Conservation (phyloP, 2,888 invertebrate genomes). For the Athalia circularis region DNA sequence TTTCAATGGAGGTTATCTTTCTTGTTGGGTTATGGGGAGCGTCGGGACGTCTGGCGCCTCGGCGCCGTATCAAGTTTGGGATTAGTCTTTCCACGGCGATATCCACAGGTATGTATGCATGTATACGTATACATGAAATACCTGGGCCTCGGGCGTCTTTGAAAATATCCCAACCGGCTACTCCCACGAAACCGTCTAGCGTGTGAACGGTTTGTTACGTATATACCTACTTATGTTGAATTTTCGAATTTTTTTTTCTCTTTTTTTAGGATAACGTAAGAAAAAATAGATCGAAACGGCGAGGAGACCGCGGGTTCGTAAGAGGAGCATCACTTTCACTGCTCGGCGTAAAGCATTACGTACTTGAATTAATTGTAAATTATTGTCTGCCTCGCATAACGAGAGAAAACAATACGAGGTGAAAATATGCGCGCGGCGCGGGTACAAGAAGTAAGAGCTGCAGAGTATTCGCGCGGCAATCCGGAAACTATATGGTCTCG, state of each 20-base stretch:
- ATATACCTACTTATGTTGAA: constrained; percentile 4
- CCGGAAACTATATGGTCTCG: constrained; percentile 31
- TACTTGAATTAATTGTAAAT: constrained; percentile 32
- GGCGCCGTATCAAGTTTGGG: constrained; percentile 10
- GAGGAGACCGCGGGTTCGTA: background rate
- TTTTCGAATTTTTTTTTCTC: constrained; percentile 1
- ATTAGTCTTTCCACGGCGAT: background rate
- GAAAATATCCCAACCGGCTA: background rate
- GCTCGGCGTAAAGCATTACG: constrained; percentile 20
- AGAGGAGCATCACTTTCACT: constrained; percentile 32
- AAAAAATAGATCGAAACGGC: no score
- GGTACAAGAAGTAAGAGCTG: constrained; percentile 17
- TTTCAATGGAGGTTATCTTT: no score
- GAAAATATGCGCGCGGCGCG: constrained; percentile 32
- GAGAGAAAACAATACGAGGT: constrained; percentile 38
- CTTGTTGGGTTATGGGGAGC: no score
- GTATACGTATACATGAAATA: background rate
- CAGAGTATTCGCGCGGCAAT: constrained; percentile 22
- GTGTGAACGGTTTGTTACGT: background rate
- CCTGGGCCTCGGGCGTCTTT: no score
- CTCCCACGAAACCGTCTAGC: background rate
- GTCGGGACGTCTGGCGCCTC: background rate
- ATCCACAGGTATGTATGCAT: no score
- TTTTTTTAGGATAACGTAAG: no score
- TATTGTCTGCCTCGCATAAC: constrained; percentile 30